A percentile compares a stretch with the other conserved stretches of the same genome.
Evolutionary conservation across 2,113 vertebrate species (phyloP).

Genomic region (Pao palembangensis): DNA sequence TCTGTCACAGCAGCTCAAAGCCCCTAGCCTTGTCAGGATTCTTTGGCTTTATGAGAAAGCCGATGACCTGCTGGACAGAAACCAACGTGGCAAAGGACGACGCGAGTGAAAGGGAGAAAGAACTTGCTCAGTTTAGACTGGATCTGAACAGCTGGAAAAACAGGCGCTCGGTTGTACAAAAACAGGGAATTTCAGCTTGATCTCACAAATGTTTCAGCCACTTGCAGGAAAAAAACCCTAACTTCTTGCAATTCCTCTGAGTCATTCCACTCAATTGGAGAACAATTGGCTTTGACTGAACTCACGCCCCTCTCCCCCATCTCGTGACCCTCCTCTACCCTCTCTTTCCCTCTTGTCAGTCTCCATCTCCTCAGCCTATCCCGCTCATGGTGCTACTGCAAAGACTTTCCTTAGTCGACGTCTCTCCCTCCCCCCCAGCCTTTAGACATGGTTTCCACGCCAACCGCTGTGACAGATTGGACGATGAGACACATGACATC

Average conservation of each 20-base stretch:
- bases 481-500: slow-evolving; percentile 67
- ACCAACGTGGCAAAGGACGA: slow-evolving; percentile 15
- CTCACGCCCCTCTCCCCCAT: slow-evolving; percentile 31
- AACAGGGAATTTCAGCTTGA: slow-evolving; percentile 31
- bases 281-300: slow-evolving; percentile 61
- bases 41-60: slow-evolving; percentile 28
- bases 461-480: slow-evolving; percentile 66
- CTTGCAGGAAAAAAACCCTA: slow-evolving; percentile 42
- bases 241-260: slow-evolving; percentile 61
- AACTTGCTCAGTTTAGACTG: slow-evolving; percentile 29
- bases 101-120: slow-evolving; percentile 34
- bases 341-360: slow-evolving; percentile 52
- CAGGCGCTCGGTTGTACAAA: slow-evolving; percentile 31
- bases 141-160: slow-evolving; percentile 46
- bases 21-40: slow-evolving; percentile 34
- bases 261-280: slow-evolving; percentile 68
- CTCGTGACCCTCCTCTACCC: slow-evolving; percentile 36
- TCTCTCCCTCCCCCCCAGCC: slow-evolving; percentile 5
- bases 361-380: slow-evolving; percentile 56
- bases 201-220: slow-evolving; percentile 47
- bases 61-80: slow-evolving; percentile 41
- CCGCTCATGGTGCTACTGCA: slow-evolving; percentile 15
- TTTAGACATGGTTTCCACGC: slow-evolving; percentile 47
- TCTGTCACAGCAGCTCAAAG: slow-evolving; percentile 27
- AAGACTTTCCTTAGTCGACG: neutral